Evolutionary conservation across 2,888 invertebrate species (phyloP).

Genomic region (Parnassius glacialis): DNA sequence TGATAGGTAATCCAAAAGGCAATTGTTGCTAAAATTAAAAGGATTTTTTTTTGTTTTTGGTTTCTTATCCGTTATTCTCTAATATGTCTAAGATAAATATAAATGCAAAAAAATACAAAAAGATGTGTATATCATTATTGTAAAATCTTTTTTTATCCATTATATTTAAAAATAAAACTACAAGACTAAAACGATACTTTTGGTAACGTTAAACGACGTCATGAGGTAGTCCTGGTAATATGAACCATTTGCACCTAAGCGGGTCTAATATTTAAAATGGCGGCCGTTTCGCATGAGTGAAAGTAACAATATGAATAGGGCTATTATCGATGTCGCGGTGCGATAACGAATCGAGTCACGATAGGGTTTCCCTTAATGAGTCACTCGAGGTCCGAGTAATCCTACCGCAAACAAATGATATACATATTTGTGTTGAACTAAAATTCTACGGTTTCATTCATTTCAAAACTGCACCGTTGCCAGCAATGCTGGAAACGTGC

Average conservation of each 20-base stretch:
- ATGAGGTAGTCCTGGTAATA: constrained; percentile 21
- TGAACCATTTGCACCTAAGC: constrained; percentile 23
- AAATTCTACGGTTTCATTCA: constrained; percentile 11
- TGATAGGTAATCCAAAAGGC: too few species aligned
- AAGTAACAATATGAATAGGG: constrained; percentile 56
- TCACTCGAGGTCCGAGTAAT: constrained; percentile 35
- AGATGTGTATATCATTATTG: too few species aligned
- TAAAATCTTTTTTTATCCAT: too few species aligned
- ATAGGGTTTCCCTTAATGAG: constrained; percentile 76
- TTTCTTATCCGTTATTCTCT: too few species aligned
- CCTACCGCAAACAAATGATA: constrained; percentile 28
- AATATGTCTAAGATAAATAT: too few species aligned
- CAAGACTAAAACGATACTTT: background rate
- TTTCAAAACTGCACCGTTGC: background rate
- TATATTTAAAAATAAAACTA: too few species aligned
- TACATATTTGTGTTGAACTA: constrained; percentile 14
- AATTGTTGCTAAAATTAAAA: too few species aligned
- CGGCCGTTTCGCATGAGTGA: constrained; percentile 37
- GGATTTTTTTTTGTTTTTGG: too few species aligned
- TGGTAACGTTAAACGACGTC: background rate
- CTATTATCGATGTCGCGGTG: constrained; percentile 53
- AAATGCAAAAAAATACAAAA: too few species aligned
- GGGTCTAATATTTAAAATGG: constrained; percentile 29
- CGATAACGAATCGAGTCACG: constrained; percentile 75
- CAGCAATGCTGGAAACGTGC: background rate